Evolutionary conservation across 1,140 invertebrate genomes (phyloP).

Genomic region (Drosophila nannoptera): DNA sequence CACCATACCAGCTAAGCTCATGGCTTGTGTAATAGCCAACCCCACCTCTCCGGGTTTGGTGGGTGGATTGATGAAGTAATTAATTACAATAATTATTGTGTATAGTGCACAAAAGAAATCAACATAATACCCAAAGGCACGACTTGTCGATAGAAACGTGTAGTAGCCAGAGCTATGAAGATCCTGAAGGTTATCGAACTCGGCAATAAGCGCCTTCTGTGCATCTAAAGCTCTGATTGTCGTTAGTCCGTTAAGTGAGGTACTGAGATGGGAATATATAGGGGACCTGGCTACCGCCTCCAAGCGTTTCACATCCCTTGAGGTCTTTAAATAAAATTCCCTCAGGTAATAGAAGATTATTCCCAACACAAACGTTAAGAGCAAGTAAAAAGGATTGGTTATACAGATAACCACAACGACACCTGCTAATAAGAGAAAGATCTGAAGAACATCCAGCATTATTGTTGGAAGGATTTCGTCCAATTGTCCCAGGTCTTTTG

Average conservation of each 20-base stretch:
- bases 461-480: slow-evolving; percentile 91
- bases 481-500: slow-evolving; percentile 88
- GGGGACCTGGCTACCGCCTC: slow-evolving; percentile 87
- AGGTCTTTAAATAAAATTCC: slow-evolving; percentile 89
- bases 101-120: slow-evolving; percentile 85
- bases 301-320: slow-evolving; percentile 91
- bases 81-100: slow-evolving; percentile 84
- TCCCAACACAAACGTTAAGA: slow-evolving; percentile 85
- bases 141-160: slow-evolving; percentile 87
- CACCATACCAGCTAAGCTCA: slow-evolving; percentile 88
- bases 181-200: slow-evolving; percentile 84
- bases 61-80: slow-evolving; percentile 81
- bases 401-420: slow-evolving; percentile 85
- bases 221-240: slow-evolving; percentile 86
- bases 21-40: slow-evolving; percentile 89
- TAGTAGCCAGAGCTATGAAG: slow-evolving; percentile 87
- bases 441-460: slow-evolving; percentile 88
- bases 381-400: slow-evolving; percentile 86
- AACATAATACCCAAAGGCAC: slow-evolving; percentile 90
- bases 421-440: slow-evolving; percentile 83
- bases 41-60: slow-evolving; percentile 84
- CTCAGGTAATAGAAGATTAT: slow-evolving; percentile 87
- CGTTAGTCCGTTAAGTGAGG: slow-evolving; percentile 85
- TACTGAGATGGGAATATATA: slow-evolving; percentile 87
- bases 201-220: slow-evolving; percentile 83